Base-by-base conservation (phyloP, 2,797 vertebrate genomes). In the Bovichtus variegatus region DNA sequence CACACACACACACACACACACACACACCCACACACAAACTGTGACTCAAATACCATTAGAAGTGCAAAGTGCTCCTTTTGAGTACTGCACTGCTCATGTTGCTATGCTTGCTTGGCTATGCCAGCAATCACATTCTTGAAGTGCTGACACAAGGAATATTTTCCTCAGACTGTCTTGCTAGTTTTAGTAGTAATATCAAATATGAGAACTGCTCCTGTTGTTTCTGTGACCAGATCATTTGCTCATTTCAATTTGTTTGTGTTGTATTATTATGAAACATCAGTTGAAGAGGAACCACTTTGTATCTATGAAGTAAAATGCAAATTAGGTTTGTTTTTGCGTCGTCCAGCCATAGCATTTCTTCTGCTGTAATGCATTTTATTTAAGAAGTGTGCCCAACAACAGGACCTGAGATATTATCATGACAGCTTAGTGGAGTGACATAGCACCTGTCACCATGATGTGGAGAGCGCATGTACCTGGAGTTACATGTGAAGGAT, bases 41-140 rank as follows among this genome's bases (percentile, higher is more conserved):
- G 85, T 81, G 88, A 87, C 78, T 89, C 82, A 85, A 90, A 91
- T 76, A 83, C 80, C 65, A 90, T 93, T 93, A 90, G 58, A 90
- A 81, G 83, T 79, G 81, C 89, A 88, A 90, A 86, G 78, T 66
- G 78, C 88, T 92, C 60, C 72, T 88, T 82, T 92, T 92, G 86
- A 91, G 87, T 40, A 58, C 73, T 75, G 51, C 86, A 47, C 75
- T 61, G 71, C 79, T 80, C 74, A 72, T 67, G 69, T 87, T 83
- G 59, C 41, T 73, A 21, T 58, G 16, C 58, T 81, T 69, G 60
- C 57, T 73, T 63, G 64, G 77, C 62, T 80, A 72, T 58, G 53
- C 58, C 38, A 82, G 68, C 71, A 92, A 81, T 90, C 88, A 79
- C 67, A 83, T 78, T 94, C 72, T 82, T 84, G 80, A 74, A 86